phyloP scores from a whole-genome alignment of 92 coral and sea anemone species.

The Phymanthus crucifer region DNA sequence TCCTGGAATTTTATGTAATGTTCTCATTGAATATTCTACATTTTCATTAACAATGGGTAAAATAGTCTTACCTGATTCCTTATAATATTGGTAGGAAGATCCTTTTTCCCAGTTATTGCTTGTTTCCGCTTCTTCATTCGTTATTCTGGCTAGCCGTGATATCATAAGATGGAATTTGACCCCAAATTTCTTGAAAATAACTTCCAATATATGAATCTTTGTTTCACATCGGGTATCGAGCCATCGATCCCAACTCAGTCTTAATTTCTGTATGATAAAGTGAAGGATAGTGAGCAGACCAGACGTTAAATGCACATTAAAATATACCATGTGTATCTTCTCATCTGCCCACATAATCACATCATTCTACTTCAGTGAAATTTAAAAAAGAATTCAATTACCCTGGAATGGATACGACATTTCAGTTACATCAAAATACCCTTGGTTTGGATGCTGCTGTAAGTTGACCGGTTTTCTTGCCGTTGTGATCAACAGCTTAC shows the following conservation, averaged over 20 bases:
- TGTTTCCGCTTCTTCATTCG: neutral
- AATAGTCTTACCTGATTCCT: too few relatives aligned
- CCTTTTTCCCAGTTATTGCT: neutral
- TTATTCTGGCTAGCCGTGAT: neutral
- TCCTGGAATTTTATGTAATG: too few relatives aligned
- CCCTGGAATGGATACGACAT: too few relatives aligned
- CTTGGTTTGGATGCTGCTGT: neutral
- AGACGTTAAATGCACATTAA: neutral
- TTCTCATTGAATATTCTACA: too few relatives aligned
- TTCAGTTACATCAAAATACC: neutral
- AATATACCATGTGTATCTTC: neutral
- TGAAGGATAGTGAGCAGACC: neutral
- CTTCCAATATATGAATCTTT: neutral
- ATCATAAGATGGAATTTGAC: neutral
- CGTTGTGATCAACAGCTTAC: neutral
- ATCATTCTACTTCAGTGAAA: neutral
- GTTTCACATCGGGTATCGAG: neutral
- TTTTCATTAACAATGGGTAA: too few relatives aligned
- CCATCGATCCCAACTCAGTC: neutral
- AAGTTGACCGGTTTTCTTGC: neutral
- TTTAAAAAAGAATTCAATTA: neutral
- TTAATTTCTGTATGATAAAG: neutral
- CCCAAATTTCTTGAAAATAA: neutral
- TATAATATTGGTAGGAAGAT: neutral
- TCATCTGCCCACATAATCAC: neutral